These are phyloP conservation scores for Anastrepha obliqua DNA, from an alignment of 1,140 invertebrate species.

Conservation along the genomic window DNA sequence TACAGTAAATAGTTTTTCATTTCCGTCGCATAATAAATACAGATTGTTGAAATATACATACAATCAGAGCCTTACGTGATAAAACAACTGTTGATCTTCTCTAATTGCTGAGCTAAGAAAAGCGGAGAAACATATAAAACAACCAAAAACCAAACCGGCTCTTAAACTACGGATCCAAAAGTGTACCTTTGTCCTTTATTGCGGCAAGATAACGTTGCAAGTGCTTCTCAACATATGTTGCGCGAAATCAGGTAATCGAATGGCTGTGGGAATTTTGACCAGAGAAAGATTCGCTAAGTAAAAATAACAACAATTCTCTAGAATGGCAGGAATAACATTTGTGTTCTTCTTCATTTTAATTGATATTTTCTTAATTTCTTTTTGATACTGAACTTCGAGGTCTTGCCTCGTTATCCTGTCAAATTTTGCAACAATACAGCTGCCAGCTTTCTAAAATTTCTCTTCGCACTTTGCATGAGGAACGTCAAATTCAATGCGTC, in stretches of 20 bases:
- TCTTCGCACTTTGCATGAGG: neutral
- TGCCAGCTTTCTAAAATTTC: neutral
- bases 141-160: neutral
- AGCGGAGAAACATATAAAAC: neutral
- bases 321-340: conserved; percentile 7
- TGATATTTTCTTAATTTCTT: neutral
- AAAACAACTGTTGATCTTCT: conserved; percentile 49
- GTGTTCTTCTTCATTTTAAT: neutral
- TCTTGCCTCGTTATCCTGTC: neutral
- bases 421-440: neutral
- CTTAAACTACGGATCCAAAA: neutral
- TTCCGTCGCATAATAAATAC: neutral
- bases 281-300: neutral
- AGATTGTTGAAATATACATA: neutral
- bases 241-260: conserved; percentile 22
- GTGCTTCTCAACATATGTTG: conserved; percentile 17
- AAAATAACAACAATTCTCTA: neutral
- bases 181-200: neutral
- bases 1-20: neutral
- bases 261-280: neutral
- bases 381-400: too few species aligned
- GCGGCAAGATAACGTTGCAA: conserved; percentile 49
- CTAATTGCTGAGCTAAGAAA: neutral
- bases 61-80: conserved; percentile 41
- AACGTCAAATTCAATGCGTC: neutral